phyloP scores from a whole-genome alignment of 2,888 invertebrate species.

The Dryobota labecula region DNA sequence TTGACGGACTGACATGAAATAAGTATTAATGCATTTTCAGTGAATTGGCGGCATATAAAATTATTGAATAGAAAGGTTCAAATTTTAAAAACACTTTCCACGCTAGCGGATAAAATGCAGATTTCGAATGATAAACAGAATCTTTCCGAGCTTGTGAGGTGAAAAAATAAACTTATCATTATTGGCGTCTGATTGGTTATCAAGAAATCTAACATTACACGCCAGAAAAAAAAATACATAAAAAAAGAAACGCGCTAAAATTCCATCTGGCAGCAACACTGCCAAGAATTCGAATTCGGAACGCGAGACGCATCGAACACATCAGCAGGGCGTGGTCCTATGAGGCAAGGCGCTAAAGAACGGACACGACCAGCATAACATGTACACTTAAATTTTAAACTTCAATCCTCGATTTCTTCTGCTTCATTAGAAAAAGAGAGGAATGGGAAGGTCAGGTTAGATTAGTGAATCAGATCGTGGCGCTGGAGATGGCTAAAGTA shows the following conservation, averaged over 20 bases:
- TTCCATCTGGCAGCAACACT: conserved; percentile 62
- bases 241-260: conserved; percentile 32
- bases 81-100: too few species aligned
- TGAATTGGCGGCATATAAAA: too few species aligned
- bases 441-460: conserved; percentile 62
- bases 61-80: too few species aligned
- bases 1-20: too few species aligned
- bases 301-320: conserved; percentile 68
- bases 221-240: background rate
- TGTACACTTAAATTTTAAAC: conserved; percentile 34
- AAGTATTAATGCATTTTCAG: too few species aligned
- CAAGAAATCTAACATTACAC: background rate
- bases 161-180: background rate
- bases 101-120: too few species aligned
- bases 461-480: conserved; percentile 62
- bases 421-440: background rate
- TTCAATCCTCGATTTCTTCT: conserved; percentile 9
- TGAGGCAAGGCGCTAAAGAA: conserved; percentile 71
- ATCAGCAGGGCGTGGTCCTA: conserved; percentile 83
- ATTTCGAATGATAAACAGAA: too few species aligned
- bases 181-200: background rate
- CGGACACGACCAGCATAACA: conserved; percentile 39
- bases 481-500: conserved; percentile 17
- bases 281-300: conserved; percentile 80
- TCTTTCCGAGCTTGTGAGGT: too few species aligned